These are phyloP conservation scores for Paratilapia polleni DNA, from an alignment of 2,113 vertebrate species.

Conservation along the genomic window DNA sequence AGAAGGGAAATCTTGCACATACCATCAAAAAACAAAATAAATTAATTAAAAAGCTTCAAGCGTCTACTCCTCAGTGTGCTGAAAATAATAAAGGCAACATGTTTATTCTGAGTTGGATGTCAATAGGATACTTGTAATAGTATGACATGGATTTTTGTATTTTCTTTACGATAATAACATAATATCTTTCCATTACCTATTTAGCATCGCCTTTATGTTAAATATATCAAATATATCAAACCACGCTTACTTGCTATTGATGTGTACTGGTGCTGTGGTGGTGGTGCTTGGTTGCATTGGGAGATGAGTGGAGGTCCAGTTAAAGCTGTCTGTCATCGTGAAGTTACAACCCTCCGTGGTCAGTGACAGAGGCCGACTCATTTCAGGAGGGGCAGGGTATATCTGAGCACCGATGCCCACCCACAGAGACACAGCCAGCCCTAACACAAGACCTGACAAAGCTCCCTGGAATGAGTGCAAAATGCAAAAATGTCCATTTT, in stretches of 20 bases:
- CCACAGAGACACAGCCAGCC: conserved; percentile 80
- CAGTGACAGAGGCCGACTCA: conserved; percentile 72
- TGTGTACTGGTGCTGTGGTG: background rate
- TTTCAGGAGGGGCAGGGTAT: conserved; percentile 66
- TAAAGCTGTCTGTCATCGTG: conserved; percentile 32
- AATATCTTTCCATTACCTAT: too few species aligned
- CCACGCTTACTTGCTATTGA: conserved; percentile 35
- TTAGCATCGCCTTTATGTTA: too few species aligned
- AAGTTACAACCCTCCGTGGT: conserved; percentile 76
- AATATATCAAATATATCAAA: too few species aligned
- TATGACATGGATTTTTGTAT: background rate
- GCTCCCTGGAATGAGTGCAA: conserved; percentile 73
- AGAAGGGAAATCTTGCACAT: background rate
- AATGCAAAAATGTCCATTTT: background rate
- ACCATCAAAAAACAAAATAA: background rate
- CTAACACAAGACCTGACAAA: conserved; percentile 76
- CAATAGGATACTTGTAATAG: background rate
- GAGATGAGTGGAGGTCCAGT: conserved; percentile 50
- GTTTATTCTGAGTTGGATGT: background rate
- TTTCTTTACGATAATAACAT: background rate
- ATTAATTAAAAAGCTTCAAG: too few species aligned
- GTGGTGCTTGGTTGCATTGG: background rate
- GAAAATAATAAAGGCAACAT: background rate
- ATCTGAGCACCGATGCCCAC: conserved; percentile 80
- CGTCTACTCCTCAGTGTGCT: too few species aligned